These are phyloP conservation scores for Rhynchomys soricoides DNA, from an alignment of 2,113 vertebrate species.

Conservation along the genomic window DNA sequence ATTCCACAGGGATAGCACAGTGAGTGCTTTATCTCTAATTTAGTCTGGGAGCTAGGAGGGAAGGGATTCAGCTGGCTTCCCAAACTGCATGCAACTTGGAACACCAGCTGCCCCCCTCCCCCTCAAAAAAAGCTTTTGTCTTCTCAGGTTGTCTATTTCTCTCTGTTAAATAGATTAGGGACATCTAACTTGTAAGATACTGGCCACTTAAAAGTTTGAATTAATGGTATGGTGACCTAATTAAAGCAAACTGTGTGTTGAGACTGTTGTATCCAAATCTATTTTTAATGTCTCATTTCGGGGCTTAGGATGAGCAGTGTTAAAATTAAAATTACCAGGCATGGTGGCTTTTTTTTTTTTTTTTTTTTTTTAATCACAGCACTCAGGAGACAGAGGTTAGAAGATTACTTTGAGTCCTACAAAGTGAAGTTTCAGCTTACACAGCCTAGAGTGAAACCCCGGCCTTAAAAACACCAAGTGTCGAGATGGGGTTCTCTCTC, in stretches of 20 bases:
- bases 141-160: constrained; percentile 44
- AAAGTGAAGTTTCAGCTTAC: background rate
- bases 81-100: background rate
- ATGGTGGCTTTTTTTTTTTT: background rate
- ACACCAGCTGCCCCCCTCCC: background rate
- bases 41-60: background rate
- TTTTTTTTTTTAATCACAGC: background rate
- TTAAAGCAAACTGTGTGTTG: constrained; percentile 28
- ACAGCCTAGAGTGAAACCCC: background rate
- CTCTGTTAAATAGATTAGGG: constrained; percentile 26
- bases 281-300: constrained; percentile 68
- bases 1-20: constrained; percentile 30
- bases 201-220: constrained; percentile 36
- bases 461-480: constrained; percentile 16
- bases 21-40: constrained; percentile 37
- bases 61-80: background rate
- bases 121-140: constrained; percentile 32
- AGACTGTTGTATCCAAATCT: constrained; percentile 39
- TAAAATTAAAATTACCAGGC: constrained; percentile 53
- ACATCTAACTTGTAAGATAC: constrained; percentile 47
- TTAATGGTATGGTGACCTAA: constrained; percentile 50
- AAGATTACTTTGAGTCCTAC: background rate
- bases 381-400: background rate
- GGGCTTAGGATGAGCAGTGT: background rate
- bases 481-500: background rate